Conservation (phyloP, 1,140 invertebrate genomes). For the Cheumatopsyche charites region DNA sequence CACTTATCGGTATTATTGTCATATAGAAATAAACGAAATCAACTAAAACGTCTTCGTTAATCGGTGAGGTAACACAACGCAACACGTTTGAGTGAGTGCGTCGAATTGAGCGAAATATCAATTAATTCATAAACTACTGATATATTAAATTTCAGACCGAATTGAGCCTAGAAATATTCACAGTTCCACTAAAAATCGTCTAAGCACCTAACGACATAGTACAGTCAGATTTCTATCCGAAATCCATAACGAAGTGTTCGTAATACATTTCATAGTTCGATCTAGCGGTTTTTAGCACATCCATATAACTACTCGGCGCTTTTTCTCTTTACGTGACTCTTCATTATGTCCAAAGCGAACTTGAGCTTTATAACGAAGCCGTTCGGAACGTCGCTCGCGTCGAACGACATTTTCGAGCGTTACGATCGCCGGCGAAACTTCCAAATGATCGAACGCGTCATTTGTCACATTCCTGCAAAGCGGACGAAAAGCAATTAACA, state of each 20-base stretch:
- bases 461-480: not conserved
- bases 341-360: constrained; percentile 32
- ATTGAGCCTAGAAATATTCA: not conserved
- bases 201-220: not conserved
- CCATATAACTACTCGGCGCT: constrained; percentile 20
- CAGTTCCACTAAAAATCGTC: not conserved
- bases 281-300: constrained; percentile 19
- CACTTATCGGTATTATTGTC: constrained; percentile 21
- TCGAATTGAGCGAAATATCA: not conserved
- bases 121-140: not conserved
- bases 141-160: not conserved
- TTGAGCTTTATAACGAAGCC: constrained; percentile 6
- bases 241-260: constrained; percentile 36
- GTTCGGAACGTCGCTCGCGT: constrained; percentile 20
- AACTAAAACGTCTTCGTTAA: not conserved
- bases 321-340: constrained; percentile 40
- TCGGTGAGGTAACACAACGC: not conserved
- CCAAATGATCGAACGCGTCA: not conserved
- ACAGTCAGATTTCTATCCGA: constrained; percentile 29
- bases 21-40: not conserved
- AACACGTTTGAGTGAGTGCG: not conserved
- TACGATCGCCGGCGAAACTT: not conserved
- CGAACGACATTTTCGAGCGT: constrained; percentile 8
- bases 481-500: not conserved
- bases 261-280: constrained; percentile 30